phyloP scores from a whole-genome alignment of 2,888 invertebrate genomes.

The Agrotis clavis region DNA sequence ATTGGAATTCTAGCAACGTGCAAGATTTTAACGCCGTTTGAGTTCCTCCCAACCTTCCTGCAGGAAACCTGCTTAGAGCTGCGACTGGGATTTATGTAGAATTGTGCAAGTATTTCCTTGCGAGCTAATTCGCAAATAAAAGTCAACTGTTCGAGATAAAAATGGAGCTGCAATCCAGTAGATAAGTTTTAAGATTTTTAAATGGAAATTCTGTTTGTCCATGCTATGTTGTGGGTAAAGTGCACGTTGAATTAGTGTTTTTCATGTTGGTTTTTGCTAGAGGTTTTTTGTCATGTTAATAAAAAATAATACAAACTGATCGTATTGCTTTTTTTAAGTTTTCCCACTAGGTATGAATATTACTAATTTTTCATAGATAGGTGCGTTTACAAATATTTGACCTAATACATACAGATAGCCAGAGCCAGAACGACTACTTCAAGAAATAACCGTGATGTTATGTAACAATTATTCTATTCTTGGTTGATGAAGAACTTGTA shows the following conservation, averaged over 20 bases:
- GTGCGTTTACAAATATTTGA: too few relatives aligned
- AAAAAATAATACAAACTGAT: too few relatives aligned
- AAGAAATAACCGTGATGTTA: too few relatives aligned
- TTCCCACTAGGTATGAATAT: too few relatives aligned
- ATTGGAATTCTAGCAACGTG: conserved; percentile 32
- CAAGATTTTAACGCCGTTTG: conserved; percentile 48
- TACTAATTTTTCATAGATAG: too few relatives aligned
- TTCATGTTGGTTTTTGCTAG: too few relatives aligned
- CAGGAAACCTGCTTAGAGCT: conserved; percentile 41
- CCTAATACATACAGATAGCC: too few relatives aligned
- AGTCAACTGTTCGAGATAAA: conserved; percentile 16
- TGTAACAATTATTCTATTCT: too few relatives aligned
- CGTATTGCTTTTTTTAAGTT: too few relatives aligned
- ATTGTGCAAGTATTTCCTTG: conserved; percentile 30
- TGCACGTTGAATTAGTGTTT: background rate
- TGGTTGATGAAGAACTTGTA: too few relatives aligned
- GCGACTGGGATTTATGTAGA: conserved; percentile 21
- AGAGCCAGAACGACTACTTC: too few relatives aligned
- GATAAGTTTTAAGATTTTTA: background rate
- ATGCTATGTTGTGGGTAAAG: background rate
- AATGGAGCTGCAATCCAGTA: conserved; percentile 5
- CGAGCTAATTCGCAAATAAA: conserved; percentile 26
- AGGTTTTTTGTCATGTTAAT: too few relatives aligned
- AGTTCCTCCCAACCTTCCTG: conserved; percentile 18
- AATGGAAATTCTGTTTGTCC: background rate